Evolutionary conservation across 2,113 vertebrate species (phyloP).

Genomic region (Nycticebus coucang): DNA sequence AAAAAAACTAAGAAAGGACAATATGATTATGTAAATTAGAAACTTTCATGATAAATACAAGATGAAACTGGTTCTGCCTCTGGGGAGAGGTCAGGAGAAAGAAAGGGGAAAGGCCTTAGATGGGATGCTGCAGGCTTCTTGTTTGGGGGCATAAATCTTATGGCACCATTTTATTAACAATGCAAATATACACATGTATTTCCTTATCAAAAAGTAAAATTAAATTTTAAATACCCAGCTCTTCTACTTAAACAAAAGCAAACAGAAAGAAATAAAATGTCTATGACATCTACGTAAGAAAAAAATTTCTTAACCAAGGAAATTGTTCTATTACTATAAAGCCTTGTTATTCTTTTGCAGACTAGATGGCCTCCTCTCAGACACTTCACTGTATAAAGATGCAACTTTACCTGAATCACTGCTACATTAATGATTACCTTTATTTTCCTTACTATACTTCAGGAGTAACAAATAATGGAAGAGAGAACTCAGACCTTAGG

Average conservation of each 20-base stretch:
- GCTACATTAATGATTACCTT: not conserved
- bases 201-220: slow-evolving; percentile 5
- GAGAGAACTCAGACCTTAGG: not conserved
- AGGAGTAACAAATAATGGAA: not conserved
- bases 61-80: not conserved
- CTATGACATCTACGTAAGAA: not conserved
- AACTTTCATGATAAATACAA: not conserved
- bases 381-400: not conserved
- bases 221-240: not conserved
- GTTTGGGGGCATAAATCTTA: not conserved
- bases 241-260: not conserved
- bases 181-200: not conserved
- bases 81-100: not conserved
- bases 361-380: not conserved
- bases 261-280: not conserved
- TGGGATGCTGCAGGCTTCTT: not conserved
- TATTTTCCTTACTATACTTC: not conserved
- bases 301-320: not conserved
- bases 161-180: not conserved
- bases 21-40: not conserved
- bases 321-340: not conserved
- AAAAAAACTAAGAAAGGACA: not conserved
- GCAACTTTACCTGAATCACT: not conserved
- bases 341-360: not conserved
- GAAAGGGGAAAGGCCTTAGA: fast-evolving